Evolutionary conservation across 2,113 vertebrate species (phyloP).

Genomic region (Uria aalge): DNA sequence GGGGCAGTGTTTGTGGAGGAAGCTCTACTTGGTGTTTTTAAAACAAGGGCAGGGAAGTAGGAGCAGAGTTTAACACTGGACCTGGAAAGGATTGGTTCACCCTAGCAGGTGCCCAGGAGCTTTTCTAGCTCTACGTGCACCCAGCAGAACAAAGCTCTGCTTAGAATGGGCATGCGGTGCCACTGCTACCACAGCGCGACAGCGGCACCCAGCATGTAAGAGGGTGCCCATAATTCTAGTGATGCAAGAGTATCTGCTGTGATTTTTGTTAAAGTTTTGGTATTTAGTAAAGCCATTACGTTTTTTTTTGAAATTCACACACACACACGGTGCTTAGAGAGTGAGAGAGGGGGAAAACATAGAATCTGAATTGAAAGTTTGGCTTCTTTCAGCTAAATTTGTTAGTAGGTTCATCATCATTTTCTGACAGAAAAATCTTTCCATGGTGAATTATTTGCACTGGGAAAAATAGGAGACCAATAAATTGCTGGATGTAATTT

Average conservation of each 20-base stretch:
- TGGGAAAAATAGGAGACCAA: constrained; percentile 43
- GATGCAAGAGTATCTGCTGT: background rate
- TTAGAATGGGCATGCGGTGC: rapidly evolving
- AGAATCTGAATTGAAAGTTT: constrained; percentile 34
- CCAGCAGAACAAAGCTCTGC: background rate
- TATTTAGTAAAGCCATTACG: background rate
- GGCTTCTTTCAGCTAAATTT: constrained; percentile 48
- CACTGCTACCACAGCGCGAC: background rate
- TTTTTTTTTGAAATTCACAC: background rate
- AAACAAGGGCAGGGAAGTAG: background rate
- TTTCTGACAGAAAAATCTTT: constrained; percentile 63
- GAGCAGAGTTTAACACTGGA: background rate
- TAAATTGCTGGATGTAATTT: constrained; percentile 73
- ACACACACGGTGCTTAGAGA: background rate
- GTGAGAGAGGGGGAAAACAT: rapidly evolving
- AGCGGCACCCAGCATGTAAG: background rate
- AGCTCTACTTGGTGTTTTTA: background rate
- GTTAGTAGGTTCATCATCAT: constrained; percentile 40
- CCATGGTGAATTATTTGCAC: constrained; percentile 54
- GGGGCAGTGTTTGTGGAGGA: background rate
- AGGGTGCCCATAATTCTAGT: background rate
- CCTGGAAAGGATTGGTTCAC: background rate
- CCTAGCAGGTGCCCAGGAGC: background rate
- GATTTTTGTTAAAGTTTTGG: background rate
- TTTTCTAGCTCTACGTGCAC: background rate